These are phyloP conservation scores for Drosophila sordidula DNA, from an alignment of 2,888 invertebrate genomes.

Conservation along the genomic window DNA sequence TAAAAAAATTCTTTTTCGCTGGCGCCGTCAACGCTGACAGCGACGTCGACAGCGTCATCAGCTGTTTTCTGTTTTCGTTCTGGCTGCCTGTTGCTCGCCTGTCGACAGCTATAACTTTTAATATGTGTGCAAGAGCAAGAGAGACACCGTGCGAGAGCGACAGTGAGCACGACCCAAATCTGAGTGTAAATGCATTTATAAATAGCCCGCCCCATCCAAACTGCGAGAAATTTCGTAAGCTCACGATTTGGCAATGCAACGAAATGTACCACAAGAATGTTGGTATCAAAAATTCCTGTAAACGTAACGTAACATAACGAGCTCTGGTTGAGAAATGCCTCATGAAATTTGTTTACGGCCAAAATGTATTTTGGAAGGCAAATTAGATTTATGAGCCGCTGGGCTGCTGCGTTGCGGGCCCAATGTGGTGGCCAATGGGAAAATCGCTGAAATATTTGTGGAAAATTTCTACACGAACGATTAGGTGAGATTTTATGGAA, in stretches of 20 bases:
- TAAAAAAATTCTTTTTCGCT: constrained; percentile 17
- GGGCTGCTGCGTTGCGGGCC: constrained; percentile 6
- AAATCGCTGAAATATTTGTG: constrained; percentile 48
- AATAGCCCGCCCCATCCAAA: constrained; percentile 46
- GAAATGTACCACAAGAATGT: constrained; percentile 47
- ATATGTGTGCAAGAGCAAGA: constrained; percentile 5
- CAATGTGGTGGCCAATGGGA: constrained; percentile 18
- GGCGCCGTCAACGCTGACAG: constrained; percentile 17
- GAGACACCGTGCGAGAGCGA: not conserved
- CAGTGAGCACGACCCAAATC: constrained; percentile 50
- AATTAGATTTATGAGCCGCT: constrained; percentile 45
- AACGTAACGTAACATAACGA: constrained; percentile 20
- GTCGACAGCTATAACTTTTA: constrained; percentile 34
- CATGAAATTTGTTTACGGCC: constrained; percentile 45
- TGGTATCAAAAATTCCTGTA: constrained; percentile 37
- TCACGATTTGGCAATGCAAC: constrained; percentile 52
- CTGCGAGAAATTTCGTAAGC: constrained; percentile 75
- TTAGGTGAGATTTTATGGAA: constrained; percentile 13
- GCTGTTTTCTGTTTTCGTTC: constrained; percentile 73
- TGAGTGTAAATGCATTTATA: constrained; percentile 49
- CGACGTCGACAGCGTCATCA: constrained; percentile 49
- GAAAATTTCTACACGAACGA: constrained; percentile 27
- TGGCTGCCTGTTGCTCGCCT: constrained; percentile 48
- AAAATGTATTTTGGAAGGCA: constrained; percentile 22
- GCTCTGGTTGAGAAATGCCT: constrained; percentile 48